Conservation (phyloP, 1,140 invertebrate species). For the Trichogramma pretiosum region DNA sequence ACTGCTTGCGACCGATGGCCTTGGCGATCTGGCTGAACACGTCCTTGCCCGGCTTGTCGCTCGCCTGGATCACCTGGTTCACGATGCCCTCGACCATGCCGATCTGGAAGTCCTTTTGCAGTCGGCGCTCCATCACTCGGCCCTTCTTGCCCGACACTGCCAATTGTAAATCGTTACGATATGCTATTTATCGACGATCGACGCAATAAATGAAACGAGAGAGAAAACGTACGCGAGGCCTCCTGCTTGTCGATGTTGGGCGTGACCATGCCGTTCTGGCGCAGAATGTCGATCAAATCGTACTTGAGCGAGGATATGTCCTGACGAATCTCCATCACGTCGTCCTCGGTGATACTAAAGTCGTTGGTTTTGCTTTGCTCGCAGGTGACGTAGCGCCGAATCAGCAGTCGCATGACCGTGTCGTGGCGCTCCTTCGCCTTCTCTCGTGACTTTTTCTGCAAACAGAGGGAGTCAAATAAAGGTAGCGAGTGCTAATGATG, state of each 20-base stretch:
- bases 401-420: conserved; percentile 66
- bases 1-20: conserved; percentile 60
- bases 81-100: conserved; percentile 77
- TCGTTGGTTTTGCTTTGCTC: conserved; percentile 77
- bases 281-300: conserved; percentile 81
- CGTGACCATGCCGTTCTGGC: conserved; percentile 72
- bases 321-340: conserved; percentile 92
- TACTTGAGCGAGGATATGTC: conserved; percentile 80
- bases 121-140: conserved; percentile 70
- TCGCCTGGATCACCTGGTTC: conserved; percentile 57
- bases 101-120: conserved; percentile 85
- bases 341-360: conserved; percentile 84
- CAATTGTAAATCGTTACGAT: conserved; percentile 4
- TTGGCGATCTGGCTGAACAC: conserved; percentile 72
- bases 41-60: conserved; percentile 60
- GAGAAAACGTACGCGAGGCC: conserved; percentile 44
- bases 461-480: conserved; percentile 6
- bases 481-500: too few species aligned
- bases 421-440: conserved; percentile 62
- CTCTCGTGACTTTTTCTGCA: conserved; percentile 61
- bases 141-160: conserved; percentile 73
- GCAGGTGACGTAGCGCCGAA: conserved; percentile 72
- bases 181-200: not conserved
- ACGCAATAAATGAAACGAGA: not conserved
- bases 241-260: conserved; percentile 58